Conservation (phyloP, 2,888 invertebrate species). For the Myopa testacea region DNA sequence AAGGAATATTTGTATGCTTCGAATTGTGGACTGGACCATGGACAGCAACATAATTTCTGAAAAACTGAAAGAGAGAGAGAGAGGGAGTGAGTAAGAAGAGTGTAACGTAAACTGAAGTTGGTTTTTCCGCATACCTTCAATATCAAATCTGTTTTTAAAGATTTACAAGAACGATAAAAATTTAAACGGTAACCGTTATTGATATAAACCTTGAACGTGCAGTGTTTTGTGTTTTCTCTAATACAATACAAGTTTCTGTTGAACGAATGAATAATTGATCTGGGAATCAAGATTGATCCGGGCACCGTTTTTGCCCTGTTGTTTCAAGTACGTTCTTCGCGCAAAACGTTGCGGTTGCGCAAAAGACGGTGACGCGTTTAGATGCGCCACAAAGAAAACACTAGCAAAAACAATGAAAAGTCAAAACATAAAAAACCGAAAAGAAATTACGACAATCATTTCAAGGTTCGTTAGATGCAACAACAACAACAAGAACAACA, state of each 20-base stretch:
- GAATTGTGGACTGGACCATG: background rate
- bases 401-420: constrained; percentile 14
- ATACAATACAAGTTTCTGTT: no score
- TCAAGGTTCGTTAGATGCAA: constrained; percentile 66
- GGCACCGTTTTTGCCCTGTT: background rate
- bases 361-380: constrained; percentile 24
- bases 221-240: no score
- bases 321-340: constrained; percentile 8
- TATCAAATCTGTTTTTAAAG: no score
- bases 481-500: constrained; percentile 16
- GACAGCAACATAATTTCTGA: constrained; percentile 13
- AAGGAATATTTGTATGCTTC: background rate
- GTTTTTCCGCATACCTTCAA: no score
- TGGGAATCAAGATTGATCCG: no score
- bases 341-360: constrained; percentile 2
- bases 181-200: background rate
- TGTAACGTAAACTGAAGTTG: no score
- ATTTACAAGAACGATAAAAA: no score
- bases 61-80: background rate
- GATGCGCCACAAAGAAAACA: constrained; percentile 20
- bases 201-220: no score
- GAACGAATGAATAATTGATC: no score
- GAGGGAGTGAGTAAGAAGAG: background rate
- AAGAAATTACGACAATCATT: constrained; percentile 61
- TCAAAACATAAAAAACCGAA: background rate